Conservation (phyloP, 2,797 vertebrate genomes). For the Rhinella marina region DNA sequence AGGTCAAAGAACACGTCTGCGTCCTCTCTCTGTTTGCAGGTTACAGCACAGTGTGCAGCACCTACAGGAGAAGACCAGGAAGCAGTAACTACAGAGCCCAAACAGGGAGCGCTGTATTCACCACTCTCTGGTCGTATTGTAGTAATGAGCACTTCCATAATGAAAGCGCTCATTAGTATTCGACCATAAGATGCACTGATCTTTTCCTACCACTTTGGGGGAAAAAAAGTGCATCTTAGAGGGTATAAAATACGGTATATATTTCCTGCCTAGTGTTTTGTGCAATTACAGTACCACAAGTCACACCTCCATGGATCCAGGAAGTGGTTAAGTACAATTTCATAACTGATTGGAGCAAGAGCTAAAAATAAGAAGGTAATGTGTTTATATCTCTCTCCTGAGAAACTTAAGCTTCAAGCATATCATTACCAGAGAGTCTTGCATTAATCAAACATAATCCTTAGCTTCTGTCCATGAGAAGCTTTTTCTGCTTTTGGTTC, state of each 20-base stretch:
- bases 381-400: conserved; percentile 59
- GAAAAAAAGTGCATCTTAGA: too few species aligned
- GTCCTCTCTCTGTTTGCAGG: too few species aligned
- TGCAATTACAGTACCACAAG: not conserved
- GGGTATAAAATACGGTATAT: not conserved
- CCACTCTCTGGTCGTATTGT: too few species aligned
- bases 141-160: too few species aligned
- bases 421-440: conserved; percentile 56
- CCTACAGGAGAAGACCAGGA: too few species aligned
- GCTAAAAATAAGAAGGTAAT: conserved; percentile 59
- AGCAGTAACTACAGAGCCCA: too few species aligned
- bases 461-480: conserved; percentile 36
- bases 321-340: conserved; percentile 52
- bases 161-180: too few species aligned
- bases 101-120: too few species aligned
- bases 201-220: too few species aligned
- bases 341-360: conserved; percentile 54
- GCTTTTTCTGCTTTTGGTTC: conserved; percentile 20
- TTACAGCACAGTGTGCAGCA: too few species aligned
- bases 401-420: conserved; percentile 58
- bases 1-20: too few species aligned
- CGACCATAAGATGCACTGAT: too few species aligned
- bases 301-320: not conserved
- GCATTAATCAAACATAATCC: conserved; percentile 61
- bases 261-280: not conserved